These are phyloP conservation scores for Coilia nasus DNA, from an alignment of 2,797 vertebrate species.

Conservation along the genomic window DNA sequence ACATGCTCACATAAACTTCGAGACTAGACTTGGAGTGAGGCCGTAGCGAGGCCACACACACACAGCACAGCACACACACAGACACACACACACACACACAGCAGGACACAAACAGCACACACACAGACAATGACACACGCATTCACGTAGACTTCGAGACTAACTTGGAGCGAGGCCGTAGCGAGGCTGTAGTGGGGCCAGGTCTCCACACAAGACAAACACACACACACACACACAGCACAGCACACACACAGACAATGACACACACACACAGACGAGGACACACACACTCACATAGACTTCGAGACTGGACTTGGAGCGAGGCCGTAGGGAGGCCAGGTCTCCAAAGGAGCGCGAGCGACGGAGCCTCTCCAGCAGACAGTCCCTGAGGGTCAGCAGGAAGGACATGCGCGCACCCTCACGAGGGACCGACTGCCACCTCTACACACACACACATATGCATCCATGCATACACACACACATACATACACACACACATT, in stretches of 20 bases:
- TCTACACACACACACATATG: conserved; percentile 73
- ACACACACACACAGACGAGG: not conserved
- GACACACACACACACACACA: not conserved
- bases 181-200: too few relatives aligned
- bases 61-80: conserved; percentile 1
- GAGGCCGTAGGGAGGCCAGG: conserved; percentile 90
- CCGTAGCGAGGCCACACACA: conserved; percentile 80
- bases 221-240: conserved; percentile 7
- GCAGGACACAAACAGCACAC: not conserved
- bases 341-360: conserved; percentile 95
- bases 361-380: conserved; percentile 93
- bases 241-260: not conserved
- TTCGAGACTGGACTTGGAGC: conserved; percentile 91
- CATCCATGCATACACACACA: conserved; percentile 13
- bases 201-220: conserved; percentile 83
- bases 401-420: conserved; percentile 88
- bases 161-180: too few relatives aligned
- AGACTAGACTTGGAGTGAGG: conserved; percentile 90
- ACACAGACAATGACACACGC: not conserved
- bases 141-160: not conserved
- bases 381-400: conserved; percentile 90
- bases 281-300: conserved; percentile 90
- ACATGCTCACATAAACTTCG: conserved; percentile 64
- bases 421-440: conserved; percentile 84
- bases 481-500: not conserved